Evolutionary conservation across 2,888 invertebrate species (phyloP).

Genomic region (Lasius fuliginosus): DNA sequence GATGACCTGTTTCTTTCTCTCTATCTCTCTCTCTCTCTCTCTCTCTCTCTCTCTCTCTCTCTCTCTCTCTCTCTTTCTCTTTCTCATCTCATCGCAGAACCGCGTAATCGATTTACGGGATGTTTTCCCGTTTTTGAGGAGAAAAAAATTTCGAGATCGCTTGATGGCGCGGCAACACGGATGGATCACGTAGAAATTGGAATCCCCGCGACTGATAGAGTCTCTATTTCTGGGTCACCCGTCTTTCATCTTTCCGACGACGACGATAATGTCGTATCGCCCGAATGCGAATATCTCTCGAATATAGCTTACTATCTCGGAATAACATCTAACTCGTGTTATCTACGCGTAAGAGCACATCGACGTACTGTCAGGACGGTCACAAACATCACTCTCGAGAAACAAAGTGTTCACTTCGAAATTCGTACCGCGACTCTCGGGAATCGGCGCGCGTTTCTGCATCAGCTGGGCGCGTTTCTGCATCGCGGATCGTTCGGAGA

Average conservation of each 20-base stretch:
- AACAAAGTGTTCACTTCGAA: conserved; percentile 62
- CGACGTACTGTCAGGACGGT: conserved; percentile 76
- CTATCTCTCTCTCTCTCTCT: not conserved
- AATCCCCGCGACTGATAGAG: conserved; percentile 45
- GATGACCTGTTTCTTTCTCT: conserved; percentile 31
- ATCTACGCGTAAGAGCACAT: conserved; percentile 76
- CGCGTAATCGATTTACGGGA: conserved; percentile 41
- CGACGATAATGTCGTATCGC: not conserved
- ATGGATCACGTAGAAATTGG: conserved; percentile 42
- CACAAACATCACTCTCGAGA: conserved; percentile 72
- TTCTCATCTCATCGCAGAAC: not conserved
- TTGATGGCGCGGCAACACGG: conserved; percentile 44
- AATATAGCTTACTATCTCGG: conserved; percentile 65
- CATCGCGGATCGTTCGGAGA: conserved; percentile 49
- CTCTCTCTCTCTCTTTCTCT: not conserved
- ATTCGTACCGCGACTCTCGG: conserved; percentile 71
- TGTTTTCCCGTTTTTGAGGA: conserved; percentile 15
- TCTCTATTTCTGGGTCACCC: conserved; percentile 43
- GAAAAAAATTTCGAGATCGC: conserved; percentile 37
- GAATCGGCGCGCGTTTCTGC: conserved; percentile 62
- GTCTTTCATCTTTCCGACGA: conserved; percentile 23
- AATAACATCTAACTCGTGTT: conserved; percentile 67
- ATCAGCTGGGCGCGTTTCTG: conserved; percentile 57
- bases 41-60: not conserved
- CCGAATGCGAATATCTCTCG: conserved; percentile 39